phyloP scores from a whole-genome alignment of 2,797 vertebrate species.

The Coregonus sp. region DNA sequence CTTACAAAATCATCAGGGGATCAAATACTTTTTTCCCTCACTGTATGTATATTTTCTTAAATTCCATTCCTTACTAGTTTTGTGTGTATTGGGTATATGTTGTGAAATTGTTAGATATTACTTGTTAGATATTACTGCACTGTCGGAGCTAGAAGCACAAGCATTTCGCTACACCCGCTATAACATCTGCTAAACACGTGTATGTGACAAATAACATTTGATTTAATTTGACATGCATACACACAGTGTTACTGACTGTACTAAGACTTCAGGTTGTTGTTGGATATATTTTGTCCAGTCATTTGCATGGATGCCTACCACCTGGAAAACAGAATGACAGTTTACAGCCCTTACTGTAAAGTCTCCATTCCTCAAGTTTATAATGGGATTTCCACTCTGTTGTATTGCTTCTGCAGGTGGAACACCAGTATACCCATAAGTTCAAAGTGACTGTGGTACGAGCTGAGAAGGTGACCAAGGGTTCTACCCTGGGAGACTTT shows the following conservation, averaged over 20 bases:
- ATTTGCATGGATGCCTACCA: not conserved
- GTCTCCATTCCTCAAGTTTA: not conserved
- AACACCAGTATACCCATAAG: slow-evolving; percentile 93
- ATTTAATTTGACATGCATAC: no score
- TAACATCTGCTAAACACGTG: no score
- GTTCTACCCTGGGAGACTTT: slow-evolving; percentile 87
- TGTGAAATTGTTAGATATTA: no score
- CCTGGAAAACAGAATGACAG: not conserved
- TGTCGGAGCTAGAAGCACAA: no score
- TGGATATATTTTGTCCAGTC: not conserved
- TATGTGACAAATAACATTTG: no score
- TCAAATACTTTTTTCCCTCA: no score
- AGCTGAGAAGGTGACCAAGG: slow-evolving; percentile 94
- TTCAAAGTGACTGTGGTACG: slow-evolving; percentile 85
- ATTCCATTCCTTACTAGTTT: no score
- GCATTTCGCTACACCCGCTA: no score
- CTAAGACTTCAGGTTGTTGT: not conserved
- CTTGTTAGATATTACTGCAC: no score
- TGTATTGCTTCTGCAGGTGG: slow-evolving; percentile 81
- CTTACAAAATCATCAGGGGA: no score
- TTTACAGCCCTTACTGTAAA: not conserved
- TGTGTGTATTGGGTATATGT: no score
- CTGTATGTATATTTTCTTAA: no score
- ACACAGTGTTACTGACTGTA: not conserved
- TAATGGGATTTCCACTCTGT: not conserved